Base-by-base conservation (phyloP, 2,888 invertebrate species). In the Macrophya alboannulata region DNA sequence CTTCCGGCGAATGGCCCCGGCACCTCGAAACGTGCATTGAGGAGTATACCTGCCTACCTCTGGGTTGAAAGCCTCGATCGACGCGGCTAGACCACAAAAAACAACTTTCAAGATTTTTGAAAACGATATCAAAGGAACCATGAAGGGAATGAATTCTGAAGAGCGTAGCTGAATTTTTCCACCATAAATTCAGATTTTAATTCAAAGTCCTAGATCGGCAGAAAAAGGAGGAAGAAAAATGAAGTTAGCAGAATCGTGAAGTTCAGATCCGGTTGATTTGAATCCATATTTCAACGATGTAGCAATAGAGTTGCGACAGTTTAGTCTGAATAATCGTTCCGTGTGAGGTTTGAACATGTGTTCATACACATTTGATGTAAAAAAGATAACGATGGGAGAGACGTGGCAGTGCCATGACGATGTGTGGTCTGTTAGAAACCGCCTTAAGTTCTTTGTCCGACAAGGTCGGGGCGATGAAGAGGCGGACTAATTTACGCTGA, bases 1-100 rank as follows among this genome's bases (percentile, higher is more conserved):
- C 88, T 89, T 91, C 91, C 91, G 91, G 89, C 84, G 88, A 89
- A 21, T 37, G 68, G 48, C 45, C 55, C 55, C 83, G n/a, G 48
- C 83, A 83, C 68, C 31, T 83, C 71, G 37, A 71, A 71, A 83
- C 83, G 83, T 83, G 83, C 83, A 68, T 45, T 10, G 40, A 40
- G 59, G 59, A 62, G 62, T 12, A 40, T 65, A 21, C 48, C 76
- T 12, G 5, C 25, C 77, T 10, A 12, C 25, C 15, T 5, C 4
- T 37, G 4, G 17, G n/a, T 45, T 74, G 25, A 45, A 74, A 74
- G n/a, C 10, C 21, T 25, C 45, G 43, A 74, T 31, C 25, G 43
- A 45, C 74, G 40, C 68, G 37, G 68, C 17, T 37, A 68, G 68
- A 68, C 68, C 37, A 68, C 68, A 68, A 37, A 68, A 68, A 68